Conservation (phyloP, 35 echinoderm and acorn worm species). For the Heliocidaris tuberculata region DNA sequence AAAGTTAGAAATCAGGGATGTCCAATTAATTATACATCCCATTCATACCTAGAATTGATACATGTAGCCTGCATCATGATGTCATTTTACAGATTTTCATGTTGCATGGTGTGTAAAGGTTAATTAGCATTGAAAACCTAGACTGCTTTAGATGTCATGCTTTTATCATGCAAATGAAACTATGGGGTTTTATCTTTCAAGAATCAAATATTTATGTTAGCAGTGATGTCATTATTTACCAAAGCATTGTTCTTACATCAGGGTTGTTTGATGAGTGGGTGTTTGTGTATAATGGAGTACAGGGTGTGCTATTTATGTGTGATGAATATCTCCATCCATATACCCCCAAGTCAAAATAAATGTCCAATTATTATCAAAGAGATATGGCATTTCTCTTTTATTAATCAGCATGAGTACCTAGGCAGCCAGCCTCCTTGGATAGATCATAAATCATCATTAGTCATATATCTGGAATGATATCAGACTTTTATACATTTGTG, state of each 20-base stretch:
- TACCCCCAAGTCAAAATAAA: neutral
- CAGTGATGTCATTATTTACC: neutral
- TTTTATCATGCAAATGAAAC: no score
- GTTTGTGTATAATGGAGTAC: neutral
- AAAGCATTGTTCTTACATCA: neutral
- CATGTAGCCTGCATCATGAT: neutral
- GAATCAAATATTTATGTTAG: no score
- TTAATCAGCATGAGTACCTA: no score
- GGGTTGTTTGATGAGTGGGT: neutral
- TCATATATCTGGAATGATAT: no score
- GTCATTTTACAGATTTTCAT: neutral
- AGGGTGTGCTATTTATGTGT: neutral
- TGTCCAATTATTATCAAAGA: no score
- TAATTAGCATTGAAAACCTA: neutral
- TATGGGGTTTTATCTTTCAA: no score
- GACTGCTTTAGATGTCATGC: no score
- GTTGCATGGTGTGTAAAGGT: neutral
- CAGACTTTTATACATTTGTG: no score
- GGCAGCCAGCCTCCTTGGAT: no score
- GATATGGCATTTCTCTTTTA: no score
- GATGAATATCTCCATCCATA: neutral
- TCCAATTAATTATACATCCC: neutral
- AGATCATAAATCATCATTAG: no score
- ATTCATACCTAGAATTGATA: neutral
- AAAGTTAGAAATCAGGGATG: neutral